Evolutionary conservation across 1,140 invertebrate genomes (phyloP).

Genomic region (Leptinotarsa undecemlineata): DNA sequence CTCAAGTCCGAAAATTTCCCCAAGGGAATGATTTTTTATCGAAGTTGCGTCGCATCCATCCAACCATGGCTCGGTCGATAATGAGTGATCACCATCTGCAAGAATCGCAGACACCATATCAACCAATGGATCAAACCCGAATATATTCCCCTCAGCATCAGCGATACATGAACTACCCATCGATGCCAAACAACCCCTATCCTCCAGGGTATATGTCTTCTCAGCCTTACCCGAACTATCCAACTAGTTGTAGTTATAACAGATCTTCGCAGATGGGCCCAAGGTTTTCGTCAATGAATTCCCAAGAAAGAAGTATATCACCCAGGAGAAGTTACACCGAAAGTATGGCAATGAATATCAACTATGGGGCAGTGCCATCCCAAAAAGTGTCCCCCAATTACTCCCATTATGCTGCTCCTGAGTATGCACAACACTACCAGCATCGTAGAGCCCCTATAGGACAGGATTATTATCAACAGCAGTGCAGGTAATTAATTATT

Average conservation of each 20-base stretch:
- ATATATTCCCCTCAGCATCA: conserved; percentile 45
- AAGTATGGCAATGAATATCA: conserved; percentile 36
- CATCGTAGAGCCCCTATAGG: conserved; percentile 38
- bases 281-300: conserved; percentile 20
- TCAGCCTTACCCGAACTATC: conserved; percentile 39
- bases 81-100: conserved; percentile 48
- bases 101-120: conserved; percentile 43
- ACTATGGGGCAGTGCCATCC: conserved; percentile 36
- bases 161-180: conserved; percentile 30
- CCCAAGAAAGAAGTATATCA: conserved; percentile 40
- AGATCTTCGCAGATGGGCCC: conserved; percentile 37
- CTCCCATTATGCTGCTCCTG: conserved; percentile 40
- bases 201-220: conserved; percentile 19
- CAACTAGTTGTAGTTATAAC: conserved; percentile 38
- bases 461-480: conserved; percentile 41
- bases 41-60: conserved; percentile 46
- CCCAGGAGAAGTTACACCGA: conserved; percentile 38
- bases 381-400: conserved; percentile 40
- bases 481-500: conserved; percentile 32
- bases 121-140: conserved; percentile 40
- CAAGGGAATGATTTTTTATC: conserved; percentile 43
- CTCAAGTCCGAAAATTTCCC: conserved; percentile 40
- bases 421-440: conserved; percentile 53
- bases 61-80: conserved; percentile 46
- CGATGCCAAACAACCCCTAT: conserved; percentile 26